phyloP scores from a whole-genome alignment of 1,140 invertebrate genomes.

The Eurosta solidaginis region DNA sequence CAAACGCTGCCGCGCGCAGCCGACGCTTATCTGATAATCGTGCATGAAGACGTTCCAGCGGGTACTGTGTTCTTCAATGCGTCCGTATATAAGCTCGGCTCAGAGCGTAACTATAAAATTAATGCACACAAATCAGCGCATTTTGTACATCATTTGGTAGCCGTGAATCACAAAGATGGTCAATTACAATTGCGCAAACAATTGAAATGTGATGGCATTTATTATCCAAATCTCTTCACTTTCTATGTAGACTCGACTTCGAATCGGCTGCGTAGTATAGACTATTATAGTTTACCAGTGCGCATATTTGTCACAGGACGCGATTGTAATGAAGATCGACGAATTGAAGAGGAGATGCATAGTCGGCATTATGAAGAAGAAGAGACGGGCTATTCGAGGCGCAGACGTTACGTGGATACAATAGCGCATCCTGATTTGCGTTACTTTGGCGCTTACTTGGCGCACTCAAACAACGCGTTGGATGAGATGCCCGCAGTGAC shows the following conservation, averaged over 20 bases:
- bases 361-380: slow-evolving; percentile 61
- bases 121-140: slow-evolving; percentile 78
- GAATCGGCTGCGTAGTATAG: slow-evolving; percentile 75
- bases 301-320: slow-evolving; percentile 77
- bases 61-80: slow-evolving; percentile 79
- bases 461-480: background rate
- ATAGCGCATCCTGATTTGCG: slow-evolving; percentile 34
- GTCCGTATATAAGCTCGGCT: slow-evolving; percentile 75
- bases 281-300: slow-evolving; percentile 82
- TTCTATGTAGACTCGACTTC: slow-evolving; percentile 85
- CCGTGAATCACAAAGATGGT: slow-evolving; percentile 75
- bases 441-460: slow-evolving; percentile 40
- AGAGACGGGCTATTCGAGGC: slow-evolving; percentile 55
- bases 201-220: slow-evolving; percentile 78
- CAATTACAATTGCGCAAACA: slow-evolving; percentile 73
- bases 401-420: slow-evolving; percentile 38
- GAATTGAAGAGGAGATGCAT: slow-evolving; percentile 63
- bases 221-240: slow-evolving; percentile 82
- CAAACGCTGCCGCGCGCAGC: slow-evolving; percentile 28
- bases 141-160: slow-evolving; percentile 77
- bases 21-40: slow-evolving; percentile 69
- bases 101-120: slow-evolving; percentile 74
- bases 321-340: slow-evolving; percentile 69
- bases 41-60: slow-evolving; percentile 69
- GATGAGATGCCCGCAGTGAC: background rate